Evolutionary conservation across 2,113 vertebrate species (phyloP).

Genomic region (Canis aureus): DNA sequence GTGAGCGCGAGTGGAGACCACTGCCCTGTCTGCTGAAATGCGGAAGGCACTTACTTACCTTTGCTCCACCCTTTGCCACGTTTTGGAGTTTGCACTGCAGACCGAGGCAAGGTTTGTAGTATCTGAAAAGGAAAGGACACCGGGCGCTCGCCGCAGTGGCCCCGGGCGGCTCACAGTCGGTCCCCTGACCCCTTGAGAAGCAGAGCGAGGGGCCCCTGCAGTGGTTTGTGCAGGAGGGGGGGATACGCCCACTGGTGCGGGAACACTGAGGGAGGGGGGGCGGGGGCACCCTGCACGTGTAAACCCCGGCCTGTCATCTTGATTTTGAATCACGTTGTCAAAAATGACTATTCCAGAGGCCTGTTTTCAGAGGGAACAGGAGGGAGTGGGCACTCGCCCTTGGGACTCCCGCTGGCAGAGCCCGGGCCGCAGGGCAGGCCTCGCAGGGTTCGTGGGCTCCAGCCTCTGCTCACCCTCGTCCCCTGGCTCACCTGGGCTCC

Average conservation of each 20-base stretch:
- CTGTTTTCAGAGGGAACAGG: not conserved
- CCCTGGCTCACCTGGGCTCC: not conserved
- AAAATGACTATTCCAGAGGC: not conserved
- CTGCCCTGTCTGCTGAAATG: too few species aligned
- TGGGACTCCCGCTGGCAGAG: not conserved
- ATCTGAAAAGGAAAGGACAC: not conserved
- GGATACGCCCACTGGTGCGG: accelerated
- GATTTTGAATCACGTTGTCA: not conserved
- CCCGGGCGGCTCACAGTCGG: not conserved
- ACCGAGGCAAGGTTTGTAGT: not conserved
- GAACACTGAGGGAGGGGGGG: not conserved
- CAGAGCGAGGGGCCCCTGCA: not conserved
- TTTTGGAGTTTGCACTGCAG: too few species aligned
- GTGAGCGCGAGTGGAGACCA: not conserved
- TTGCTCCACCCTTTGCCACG: not conserved
- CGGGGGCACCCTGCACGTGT: not conserved
- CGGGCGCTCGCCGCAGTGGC: not conserved
- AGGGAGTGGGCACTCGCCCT: too few species aligned
- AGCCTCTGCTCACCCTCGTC: too few species aligned
- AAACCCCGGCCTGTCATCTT: not conserved
- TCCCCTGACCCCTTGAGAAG: not conserved
- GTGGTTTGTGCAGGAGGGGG: not conserved
- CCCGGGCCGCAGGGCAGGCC: not conserved
- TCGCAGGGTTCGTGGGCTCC: not conserved
- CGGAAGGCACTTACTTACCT: not conserved